Percentiles rank a stretch among this genome's conserved stretches.
phyloP scores from a whole-genome alignment of 2,888 invertebrate species.

The Tyria jacobaeae region DNA sequence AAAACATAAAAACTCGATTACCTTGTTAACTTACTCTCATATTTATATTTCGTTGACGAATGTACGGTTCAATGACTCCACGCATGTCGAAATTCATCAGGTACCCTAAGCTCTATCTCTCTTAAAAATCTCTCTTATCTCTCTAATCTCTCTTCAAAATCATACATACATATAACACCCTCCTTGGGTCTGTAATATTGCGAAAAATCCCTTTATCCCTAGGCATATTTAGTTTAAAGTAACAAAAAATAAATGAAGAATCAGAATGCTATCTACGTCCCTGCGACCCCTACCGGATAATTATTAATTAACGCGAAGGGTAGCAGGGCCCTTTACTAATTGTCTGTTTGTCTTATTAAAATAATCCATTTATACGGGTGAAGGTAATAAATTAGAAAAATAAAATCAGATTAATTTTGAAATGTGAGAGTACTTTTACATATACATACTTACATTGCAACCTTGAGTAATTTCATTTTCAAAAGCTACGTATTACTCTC shows the following conservation, averaged over 20 bases:
- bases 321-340: slow-evolving; percentile 29
- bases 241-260: slow-evolving; percentile 34
- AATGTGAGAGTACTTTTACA: slow-evolving; percentile 15
- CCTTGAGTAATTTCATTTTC: neutral
- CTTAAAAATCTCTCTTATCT: too few relatives aligned
- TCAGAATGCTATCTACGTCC: slow-evolving; percentile 36
- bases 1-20: too few relatives aligned
- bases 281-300: slow-evolving; percentile 26
- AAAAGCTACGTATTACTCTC: neutral
- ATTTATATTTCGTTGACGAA: too few relatives aligned
- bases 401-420: slow-evolving; percentile 6
- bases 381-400: slow-evolving; percentile 25
- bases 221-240: slow-evolving; percentile 34
- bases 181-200: neutral
- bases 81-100: too few relatives aligned
- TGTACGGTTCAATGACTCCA: too few relatives aligned
- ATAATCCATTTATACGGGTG: slow-evolving; percentile 42
- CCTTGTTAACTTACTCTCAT: too few relatives aligned
- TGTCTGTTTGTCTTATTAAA: slow-evolving; percentile 44
- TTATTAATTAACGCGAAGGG: slow-evolving; percentile 45
- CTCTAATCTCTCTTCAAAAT: too few relatives aligned
- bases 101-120: too few relatives aligned
- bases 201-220: slow-evolving; percentile 1
- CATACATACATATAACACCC: too few relatives aligned
- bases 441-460: too few relatives aligned